These are phyloP conservation scores for Muscicapa adusta DNA, from an alignment of 2,113 vertebrate genomes.

Conservation along the genomic window DNA sequence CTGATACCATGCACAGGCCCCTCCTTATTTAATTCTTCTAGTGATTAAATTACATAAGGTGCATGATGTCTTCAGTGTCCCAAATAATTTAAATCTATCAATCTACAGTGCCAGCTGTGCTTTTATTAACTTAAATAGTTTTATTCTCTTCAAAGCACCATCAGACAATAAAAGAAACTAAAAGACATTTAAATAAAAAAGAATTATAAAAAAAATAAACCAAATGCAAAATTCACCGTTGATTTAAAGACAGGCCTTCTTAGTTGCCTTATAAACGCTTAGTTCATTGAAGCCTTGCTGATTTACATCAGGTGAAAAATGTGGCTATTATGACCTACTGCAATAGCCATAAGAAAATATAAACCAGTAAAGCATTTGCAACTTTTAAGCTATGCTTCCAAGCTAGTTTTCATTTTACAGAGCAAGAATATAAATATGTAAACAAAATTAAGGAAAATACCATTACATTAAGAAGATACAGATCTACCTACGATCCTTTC, in stretches of 20 bases:
- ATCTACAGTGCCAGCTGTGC: background rate
- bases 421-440: slow-evolving; percentile 36
- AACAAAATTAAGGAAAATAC: slow-evolving; percentile 38
- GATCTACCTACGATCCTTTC: background rate
- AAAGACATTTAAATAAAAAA: background rate
- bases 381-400: slow-evolving; percentile 33
- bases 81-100: slow-evolving; percentile 8
- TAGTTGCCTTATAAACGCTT: background rate
- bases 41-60: slow-evolving; percentile 56
- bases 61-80: slow-evolving; percentile 17
- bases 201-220: background rate
- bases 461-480: background rate
- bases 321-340: background rate
- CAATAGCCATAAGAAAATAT: background rate
- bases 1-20: slow-evolving; percentile 68
- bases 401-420: slow-evolving; percentile 22
- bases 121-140: background rate
- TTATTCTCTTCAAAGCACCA: slow-evolving; percentile 4
- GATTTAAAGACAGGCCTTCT: background rate
- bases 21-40: slow-evolving; percentile 64
- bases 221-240: background rate
- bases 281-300: background rate
- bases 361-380: background rate
- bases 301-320: background rate
- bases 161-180: background rate